phyloP scores from a whole-genome alignment of 1,140 invertebrate species.

The Cotesia glomerata region DNA sequence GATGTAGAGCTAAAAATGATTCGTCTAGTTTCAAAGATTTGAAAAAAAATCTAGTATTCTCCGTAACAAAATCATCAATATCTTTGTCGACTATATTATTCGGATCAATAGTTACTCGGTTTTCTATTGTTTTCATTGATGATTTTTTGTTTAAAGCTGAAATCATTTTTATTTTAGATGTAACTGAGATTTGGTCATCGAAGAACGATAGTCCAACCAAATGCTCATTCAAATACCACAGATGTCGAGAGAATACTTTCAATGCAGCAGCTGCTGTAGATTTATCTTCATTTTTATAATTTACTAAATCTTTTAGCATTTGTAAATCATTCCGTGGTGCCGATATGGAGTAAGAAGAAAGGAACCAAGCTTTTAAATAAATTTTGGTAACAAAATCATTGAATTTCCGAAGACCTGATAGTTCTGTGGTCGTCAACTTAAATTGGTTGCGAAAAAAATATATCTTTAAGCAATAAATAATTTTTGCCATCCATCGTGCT shows the following conservation, averaged over 20 bases:
- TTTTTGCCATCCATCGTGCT: no score
- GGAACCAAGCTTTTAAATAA: conserved; percentile 27
- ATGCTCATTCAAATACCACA: no score
- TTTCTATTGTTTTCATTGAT: no score
- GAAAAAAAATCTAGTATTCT: no score
- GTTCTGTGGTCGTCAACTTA: neutral
- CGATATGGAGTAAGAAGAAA: neutral
- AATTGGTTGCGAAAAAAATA: conserved; percentile 24
- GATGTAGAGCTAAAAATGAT: conserved; percentile 5
- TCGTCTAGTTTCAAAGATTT: neutral
- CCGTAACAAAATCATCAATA: no score
- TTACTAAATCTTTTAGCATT: conserved; percentile 7
- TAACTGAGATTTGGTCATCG: no score
- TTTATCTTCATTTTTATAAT: conserved; percentile 18
- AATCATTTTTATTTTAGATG: no score
- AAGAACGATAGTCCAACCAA: no score
- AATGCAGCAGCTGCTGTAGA: conserved; percentile 8
- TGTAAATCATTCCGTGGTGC: conserved; percentile 22
- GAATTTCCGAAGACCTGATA: conserved; percentile 19
- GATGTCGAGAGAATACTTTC: conserved; percentile 10
- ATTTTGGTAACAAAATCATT: conserved; percentile 6
- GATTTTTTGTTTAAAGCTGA: no score
- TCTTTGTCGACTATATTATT: no score
- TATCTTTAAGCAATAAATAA: no score
- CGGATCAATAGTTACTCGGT: no score